Percentiles rank a stretch among this genome's conserved stretches.
phyloP scores from a whole-genome alignment of 2,888 invertebrate species.

The Lobophora halterata region DNA sequence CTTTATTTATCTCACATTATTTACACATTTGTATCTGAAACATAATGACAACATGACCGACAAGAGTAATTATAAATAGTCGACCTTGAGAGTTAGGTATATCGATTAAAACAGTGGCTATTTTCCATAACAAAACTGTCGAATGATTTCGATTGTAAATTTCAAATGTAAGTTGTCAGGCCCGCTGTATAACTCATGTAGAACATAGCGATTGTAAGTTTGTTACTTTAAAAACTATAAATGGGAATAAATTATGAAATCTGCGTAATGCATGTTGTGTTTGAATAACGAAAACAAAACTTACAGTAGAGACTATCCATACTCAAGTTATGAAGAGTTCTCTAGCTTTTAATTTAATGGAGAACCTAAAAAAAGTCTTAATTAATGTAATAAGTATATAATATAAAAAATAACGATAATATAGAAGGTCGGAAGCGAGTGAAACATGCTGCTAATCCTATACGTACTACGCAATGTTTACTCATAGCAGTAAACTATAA shows the following conservation, averaged over 20 bases:
- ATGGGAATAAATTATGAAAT: conserved; percentile 3
- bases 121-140: conserved; percentile 7
- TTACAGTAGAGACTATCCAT: not conserved
- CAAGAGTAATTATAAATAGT: conserved; percentile 2
- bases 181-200: conserved; percentile 1
- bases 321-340: conserved; percentile 2
- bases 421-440: conserved; percentile 14
- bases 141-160: conserved; percentile 10
- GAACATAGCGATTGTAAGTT: not conserved
- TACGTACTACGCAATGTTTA: too few relatives aligned
- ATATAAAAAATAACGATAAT: conserved; percentile 11
- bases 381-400: conserved; percentile 6
- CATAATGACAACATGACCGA: conserved; percentile 1
- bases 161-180: conserved; percentile 8
- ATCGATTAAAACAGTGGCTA: conserved; percentile 5
- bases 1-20: conserved; percentile 3
- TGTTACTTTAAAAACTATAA: conserved; percentile 2
- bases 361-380: conserved; percentile 4
- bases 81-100: not conserved
- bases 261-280: conserved; percentile 1
- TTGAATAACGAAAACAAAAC: conserved; percentile 1
- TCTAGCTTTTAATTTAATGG: conserved; percentile 9
- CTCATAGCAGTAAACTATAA: not conserved
- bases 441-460: conserved; percentile 2
- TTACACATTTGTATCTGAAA: conserved; percentile 9